A percentile compares a stretch with the other conserved stretches of the same genome.
Evolutionary conservation across 2,797 vertebrate species (phyloP).

Genomic region (Dendrocincla fuliginosa): DNA sequence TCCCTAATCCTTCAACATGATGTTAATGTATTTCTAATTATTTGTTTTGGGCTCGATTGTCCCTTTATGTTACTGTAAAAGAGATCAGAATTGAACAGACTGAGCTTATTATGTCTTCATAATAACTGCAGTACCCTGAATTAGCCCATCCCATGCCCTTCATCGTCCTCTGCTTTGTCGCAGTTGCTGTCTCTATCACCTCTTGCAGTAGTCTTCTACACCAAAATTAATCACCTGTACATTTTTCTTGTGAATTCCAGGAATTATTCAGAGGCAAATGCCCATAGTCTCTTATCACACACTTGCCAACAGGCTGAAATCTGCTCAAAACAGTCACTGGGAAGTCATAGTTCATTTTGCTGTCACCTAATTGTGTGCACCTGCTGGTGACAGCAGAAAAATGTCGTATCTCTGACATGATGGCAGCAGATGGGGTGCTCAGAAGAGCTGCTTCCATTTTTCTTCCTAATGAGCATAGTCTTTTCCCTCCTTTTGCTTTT

Average conservation of each 20-base stretch:
- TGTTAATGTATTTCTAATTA: background rate
- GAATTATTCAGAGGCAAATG: slow-evolving; percentile 30
- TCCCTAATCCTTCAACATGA: background rate
- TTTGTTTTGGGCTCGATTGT: background rate
- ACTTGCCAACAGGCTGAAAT: slow-evolving; percentile 36
- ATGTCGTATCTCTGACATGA: slow-evolving; percentile 50
- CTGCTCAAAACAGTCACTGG: slow-evolving; percentile 1
- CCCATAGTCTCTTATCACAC: background rate
- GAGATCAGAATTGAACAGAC: background rate
- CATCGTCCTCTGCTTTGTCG: background rate
- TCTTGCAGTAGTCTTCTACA: background rate
- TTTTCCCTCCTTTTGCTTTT: slow-evolving; percentile 37
- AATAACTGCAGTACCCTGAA: background rate
- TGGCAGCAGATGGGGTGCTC: slow-evolving; percentile 53
- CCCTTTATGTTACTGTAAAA: background rate
- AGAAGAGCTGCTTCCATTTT: slow-evolving; percentile 53
- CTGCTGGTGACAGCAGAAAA: slow-evolving; percentile 62
- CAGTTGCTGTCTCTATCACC: background rate
- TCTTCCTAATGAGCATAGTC: slow-evolving; percentile 60
- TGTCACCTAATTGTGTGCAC: slow-evolving; percentile 64
- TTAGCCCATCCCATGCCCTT: background rate
- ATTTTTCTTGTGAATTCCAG: background rate
- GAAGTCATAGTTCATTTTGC: slow-evolving; percentile 60
- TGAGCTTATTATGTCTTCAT: background rate
- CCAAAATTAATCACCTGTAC: background rate